These are phyloP conservation scores for Physeter macrocephalus DNA, from an alignment of 2,113 vertebrate species.

Conservation along the genomic window DNA sequence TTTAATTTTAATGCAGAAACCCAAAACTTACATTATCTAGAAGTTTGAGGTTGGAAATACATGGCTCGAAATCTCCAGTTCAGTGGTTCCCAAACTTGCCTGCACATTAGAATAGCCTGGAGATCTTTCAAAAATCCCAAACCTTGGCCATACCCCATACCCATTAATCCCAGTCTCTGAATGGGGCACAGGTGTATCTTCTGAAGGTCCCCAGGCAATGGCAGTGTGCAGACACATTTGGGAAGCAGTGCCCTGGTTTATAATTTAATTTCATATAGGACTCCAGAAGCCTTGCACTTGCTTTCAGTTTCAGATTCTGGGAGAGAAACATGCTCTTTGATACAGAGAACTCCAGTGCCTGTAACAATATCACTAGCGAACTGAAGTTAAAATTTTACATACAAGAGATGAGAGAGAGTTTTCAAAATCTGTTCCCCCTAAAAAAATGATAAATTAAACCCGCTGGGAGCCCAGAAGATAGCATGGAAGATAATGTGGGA, in stretches of 20 bases:
- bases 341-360: not conserved
- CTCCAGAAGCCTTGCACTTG: not conserved
- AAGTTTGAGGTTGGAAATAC: not conserved
- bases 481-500: not conserved
- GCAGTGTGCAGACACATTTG: not conserved
- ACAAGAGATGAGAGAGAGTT: not conserved
- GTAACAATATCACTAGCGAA: not conserved
- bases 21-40: not conserved
- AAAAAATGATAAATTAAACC: not conserved
- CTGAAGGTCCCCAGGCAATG: not conserved
- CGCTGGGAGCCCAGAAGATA: not conserved
- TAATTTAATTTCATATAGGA: not conserved
- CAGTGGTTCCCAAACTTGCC: not conserved
- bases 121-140: not conserved
- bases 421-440: not conserved
- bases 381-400: not conserved
- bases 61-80: not conserved
- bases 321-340: not conserved
- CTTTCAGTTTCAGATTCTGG: not conserved
- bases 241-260: not conserved
- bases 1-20: not conserved
- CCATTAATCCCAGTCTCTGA: not conserved
- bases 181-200: not conserved
- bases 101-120: not conserved
- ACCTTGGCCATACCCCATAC: not conserved